Percentiles rank a stretch among this genome's conserved stretches.
phyloP scores from a whole-genome alignment of 2,797 vertebrate species.

The Adelosebastes latens region DNA sequence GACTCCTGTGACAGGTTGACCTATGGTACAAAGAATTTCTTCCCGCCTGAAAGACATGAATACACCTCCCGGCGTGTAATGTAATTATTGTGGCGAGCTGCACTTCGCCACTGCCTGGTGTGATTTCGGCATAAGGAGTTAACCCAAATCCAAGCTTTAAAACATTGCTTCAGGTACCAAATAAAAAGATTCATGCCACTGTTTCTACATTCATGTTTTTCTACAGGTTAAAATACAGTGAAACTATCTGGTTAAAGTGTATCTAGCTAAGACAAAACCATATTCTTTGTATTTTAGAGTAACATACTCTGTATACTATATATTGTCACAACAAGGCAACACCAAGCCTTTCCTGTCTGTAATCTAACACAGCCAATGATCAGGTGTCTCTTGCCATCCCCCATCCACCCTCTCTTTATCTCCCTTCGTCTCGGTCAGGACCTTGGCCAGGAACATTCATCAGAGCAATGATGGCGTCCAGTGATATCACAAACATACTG shows the following conservation, averaged over 20 bases:
- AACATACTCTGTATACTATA: not conserved
- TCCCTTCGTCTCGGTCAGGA: slow-evolving; percentile 56
- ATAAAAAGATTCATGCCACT: not conserved
- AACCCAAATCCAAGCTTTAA: not conserved
- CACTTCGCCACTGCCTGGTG: too few relatives aligned
- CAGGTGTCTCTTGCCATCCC: slow-evolving; percentile 1
- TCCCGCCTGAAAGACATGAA: too few relatives aligned
- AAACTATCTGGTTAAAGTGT: not conserved
- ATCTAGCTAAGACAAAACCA: not conserved
- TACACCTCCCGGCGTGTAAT: too few relatives aligned
- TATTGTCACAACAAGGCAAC: slow-evolving; percentile 1
- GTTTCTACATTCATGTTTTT: not conserved
- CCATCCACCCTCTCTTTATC: slow-evolving; percentile 23
- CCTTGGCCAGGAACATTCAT: slow-evolving; percentile 65
- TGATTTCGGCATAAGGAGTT: not conserved
- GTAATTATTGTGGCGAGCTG: too few relatives aligned
- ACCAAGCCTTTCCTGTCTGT: not conserved
- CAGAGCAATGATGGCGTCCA: slow-evolving; percentile 51
- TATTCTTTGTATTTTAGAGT: not conserved
- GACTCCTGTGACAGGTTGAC: too few relatives aligned
- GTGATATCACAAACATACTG: slow-evolving; percentile 59
- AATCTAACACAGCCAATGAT: slow-evolving; percentile 30
- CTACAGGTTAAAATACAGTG: not conserved
- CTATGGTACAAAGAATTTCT: too few relatives aligned
- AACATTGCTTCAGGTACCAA: not conserved